phyloP scores from a whole-genome alignment of 2,797 vertebrate genomes.

The Nyctibius grandis region DNA sequence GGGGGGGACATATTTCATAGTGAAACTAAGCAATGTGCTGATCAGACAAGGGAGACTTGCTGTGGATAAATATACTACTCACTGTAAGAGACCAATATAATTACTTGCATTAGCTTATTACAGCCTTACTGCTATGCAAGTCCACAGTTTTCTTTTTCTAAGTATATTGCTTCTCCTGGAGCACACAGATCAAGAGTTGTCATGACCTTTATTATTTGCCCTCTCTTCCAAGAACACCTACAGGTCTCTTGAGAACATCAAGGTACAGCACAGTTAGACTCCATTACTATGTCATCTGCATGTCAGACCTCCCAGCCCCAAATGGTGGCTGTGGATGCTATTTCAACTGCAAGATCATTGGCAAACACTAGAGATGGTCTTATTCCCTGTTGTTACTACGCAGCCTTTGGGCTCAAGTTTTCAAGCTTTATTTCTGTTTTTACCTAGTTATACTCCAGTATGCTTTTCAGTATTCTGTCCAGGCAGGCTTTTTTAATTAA shows the following conservation, averaged over 20 bases:
- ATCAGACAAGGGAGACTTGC: not conserved
- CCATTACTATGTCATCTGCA: rapidly evolving
- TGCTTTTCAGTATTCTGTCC: not conserved
- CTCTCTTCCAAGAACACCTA: not conserved
- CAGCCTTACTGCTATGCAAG: not conserved
- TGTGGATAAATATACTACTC: not conserved
- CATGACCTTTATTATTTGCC: not conserved
- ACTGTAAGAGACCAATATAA: not conserved
- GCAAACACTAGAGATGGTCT: not conserved
- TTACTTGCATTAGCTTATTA: not conserved
- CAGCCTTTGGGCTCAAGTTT: not conserved
- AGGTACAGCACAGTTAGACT: not conserved
- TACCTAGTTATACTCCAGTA: not conserved
- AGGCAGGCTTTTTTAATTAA: not conserved
- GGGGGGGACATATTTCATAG: not conserved
- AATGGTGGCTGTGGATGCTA: not conserved
- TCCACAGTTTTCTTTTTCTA: not conserved
- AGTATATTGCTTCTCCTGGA: not conserved
- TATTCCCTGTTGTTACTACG: not conserved
- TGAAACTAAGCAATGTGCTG: not conserved
- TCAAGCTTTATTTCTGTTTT: not conserved
- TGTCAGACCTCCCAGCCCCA: not conserved
- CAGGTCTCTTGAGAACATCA: not conserved
- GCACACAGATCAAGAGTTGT: not conserved
- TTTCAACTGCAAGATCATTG: not conserved